Evolutionary conservation across 1,140 invertebrate genomes (phyloP).

Genomic region (Meloidogyne chitwoodi): DNA sequence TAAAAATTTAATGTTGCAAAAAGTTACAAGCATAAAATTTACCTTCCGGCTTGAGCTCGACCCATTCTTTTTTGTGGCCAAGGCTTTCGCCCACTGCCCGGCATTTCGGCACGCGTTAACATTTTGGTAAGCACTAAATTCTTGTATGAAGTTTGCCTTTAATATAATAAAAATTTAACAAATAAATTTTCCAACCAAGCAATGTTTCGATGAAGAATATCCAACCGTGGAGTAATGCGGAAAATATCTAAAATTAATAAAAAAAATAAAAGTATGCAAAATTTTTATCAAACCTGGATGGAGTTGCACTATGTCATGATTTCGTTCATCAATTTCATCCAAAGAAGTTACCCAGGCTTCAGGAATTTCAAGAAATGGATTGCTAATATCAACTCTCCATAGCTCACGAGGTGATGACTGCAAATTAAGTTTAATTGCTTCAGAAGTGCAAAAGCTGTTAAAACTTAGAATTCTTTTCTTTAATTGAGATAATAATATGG

Average conservation of each 20-base stretch:
- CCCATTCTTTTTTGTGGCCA: conserved; percentile 84
- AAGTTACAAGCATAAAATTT: background rate
- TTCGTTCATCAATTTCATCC: conserved; percentile 73
- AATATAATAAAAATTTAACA: background rate
- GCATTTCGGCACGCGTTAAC: conserved; percentile 75
- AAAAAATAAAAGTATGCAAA: background rate
- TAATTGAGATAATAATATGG: background rate
- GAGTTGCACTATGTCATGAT: conserved; percentile 77
- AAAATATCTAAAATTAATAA: conserved; percentile 47
- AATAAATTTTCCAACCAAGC: conserved; percentile 64
- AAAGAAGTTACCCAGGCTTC: conserved; percentile 88
- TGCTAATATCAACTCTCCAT: conserved; percentile 36
- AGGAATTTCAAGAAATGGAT: conserved; percentile 38
- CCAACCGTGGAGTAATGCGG: conserved; percentile 67
- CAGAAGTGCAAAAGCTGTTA: background rate
- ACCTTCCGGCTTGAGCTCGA: conserved; percentile 74
- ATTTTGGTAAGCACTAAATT: conserved; percentile 70
- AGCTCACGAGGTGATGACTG: conserved; percentile 16
- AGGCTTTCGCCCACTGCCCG: conserved; percentile 69
- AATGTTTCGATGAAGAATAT: conserved; percentile 81
- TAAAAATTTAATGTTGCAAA: background rate
- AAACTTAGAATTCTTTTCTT: background rate
- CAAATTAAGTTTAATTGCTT: background rate
- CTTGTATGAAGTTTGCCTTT: conserved; percentile 74
- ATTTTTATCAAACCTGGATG: conserved; percentile 69